A percentile compares a stretch with the other conserved stretches of the same genome.
Evolutionary conservation across 2,113 vertebrate species (phyloP).

Genomic region (Cacatua alba): DNA sequence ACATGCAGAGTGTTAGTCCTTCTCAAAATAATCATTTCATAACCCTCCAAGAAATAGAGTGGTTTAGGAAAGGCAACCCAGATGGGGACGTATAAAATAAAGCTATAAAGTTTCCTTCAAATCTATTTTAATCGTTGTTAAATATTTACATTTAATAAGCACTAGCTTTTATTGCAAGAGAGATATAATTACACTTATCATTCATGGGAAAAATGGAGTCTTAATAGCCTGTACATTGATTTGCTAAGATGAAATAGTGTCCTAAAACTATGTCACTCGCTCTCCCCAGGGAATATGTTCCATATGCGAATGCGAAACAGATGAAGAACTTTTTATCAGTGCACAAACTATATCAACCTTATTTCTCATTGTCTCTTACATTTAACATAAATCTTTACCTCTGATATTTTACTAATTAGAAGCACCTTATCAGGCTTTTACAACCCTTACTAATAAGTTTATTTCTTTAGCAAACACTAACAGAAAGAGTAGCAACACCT

Average conservation of each 20-base stretch:
- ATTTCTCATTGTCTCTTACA: not conserved
- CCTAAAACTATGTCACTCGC: conserved; percentile 65
- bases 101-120: conserved; percentile 80
- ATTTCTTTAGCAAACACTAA: conserved; percentile 65
- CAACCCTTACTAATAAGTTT: conserved; percentile 51
- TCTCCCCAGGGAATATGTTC: conserved; percentile 18
- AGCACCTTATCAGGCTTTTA: conserved; percentile 64
- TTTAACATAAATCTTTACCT: conserved; percentile 27
- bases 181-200: conserved; percentile 81
- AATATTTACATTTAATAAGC: conserved; percentile 85
- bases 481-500: conserved; percentile 35
- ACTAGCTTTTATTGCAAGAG: conserved; percentile 73
- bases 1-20: conserved; percentile 66
- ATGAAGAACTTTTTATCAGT: conserved; percentile 15
- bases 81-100: conserved; percentile 80
- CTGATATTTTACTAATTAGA: conserved; percentile 51
- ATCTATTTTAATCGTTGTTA: conserved; percentile 81
- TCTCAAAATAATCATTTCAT: conserved; percentile 79
- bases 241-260: conserved; percentile 75
- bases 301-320: conserved; percentile 65
- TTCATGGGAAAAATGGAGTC: conserved; percentile 76
- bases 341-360: not conserved
- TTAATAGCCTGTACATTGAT: conserved; percentile 78
- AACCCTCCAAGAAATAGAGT: conserved; percentile 69
- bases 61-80: conserved; percentile 77